Evolutionary conservation across 2,888 invertebrate genomes (phyloP).

Genomic region (Platycheirus rosarum): DNA sequence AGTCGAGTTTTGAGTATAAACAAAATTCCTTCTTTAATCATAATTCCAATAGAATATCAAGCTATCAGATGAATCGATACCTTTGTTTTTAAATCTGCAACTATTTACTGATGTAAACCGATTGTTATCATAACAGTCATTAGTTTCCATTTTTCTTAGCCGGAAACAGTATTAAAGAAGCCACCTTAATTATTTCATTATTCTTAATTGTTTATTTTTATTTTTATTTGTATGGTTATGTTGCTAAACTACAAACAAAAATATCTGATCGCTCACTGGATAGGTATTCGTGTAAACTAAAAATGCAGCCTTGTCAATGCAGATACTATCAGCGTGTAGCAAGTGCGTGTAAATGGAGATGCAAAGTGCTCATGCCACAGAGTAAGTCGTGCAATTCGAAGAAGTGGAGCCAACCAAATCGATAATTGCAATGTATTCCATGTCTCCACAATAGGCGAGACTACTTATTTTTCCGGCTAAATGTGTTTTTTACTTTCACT

Average conservation of each 20-base stretch:
- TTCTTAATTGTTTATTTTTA: slow-evolving; percentile 10
- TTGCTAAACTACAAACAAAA: slow-evolving; percentile 14
- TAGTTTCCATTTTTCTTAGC: neutral
- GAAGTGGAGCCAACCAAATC: slow-evolving; percentile 31
- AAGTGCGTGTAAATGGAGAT: slow-evolving; percentile 2
- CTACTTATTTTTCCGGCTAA: slow-evolving; percentile 28
- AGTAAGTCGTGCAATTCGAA: slow-evolving; percentile 17
- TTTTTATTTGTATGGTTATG: slow-evolving; percentile 27
- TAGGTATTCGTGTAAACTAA: neutral
- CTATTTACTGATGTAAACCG: neutral
- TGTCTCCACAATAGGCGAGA: slow-evolving; percentile 21
- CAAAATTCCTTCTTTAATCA: too few relatives aligned
- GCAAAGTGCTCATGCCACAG: neutral
- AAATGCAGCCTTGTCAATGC: neutral
- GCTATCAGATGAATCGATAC: too few relatives aligned
- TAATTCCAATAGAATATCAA: too few relatives aligned
- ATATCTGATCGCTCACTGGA: neutral
- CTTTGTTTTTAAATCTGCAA: neutral
- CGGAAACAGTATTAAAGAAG: neutral
- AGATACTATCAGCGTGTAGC: neutral
- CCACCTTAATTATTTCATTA: slow-evolving; percentile 19
- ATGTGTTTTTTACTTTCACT: neutral
- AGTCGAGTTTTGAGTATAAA: too few relatives aligned
- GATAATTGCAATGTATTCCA: slow-evolving; percentile 35
- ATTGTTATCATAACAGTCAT: neutral